These are phyloP conservation scores for Motacilla alba DNA, from an alignment of 2,113 vertebrate species.

Conservation along the genomic window DNA sequence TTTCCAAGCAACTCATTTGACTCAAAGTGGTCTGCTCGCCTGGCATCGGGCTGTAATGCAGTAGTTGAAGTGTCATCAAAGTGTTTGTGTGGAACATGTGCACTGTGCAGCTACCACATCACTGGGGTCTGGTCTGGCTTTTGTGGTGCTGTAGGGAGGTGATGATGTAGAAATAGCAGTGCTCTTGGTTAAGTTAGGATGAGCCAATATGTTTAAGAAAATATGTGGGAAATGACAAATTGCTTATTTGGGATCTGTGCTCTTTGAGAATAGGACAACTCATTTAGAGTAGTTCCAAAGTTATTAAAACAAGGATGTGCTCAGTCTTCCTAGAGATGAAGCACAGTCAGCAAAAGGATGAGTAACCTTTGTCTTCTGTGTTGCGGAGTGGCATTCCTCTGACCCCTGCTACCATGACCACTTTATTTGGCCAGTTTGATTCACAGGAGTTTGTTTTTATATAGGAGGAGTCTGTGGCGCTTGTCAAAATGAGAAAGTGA, in stretches of 20 bases:
- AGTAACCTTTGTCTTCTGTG: background rate
- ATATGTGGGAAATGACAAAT: background rate
- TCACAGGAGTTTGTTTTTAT: conserved; percentile 26
- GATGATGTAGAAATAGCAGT: background rate
- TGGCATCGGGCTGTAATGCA: background rate
- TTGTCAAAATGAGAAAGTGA: conserved; percentile 59
- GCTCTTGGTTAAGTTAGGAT: background rate
- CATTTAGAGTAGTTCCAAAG: background rate
- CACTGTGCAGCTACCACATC: fast-evolving
- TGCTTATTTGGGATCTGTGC: background rate
- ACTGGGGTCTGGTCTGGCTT: background rate
- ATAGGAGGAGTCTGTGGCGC: background rate
- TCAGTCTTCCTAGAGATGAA: background rate
- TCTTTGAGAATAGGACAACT: background rate
- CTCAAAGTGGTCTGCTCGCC: background rate
- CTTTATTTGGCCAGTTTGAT: background rate
- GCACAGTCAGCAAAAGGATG: background rate
- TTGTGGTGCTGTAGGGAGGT: background rate
- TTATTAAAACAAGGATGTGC: background rate
- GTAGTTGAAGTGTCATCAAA: background rate
- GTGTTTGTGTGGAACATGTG: background rate
- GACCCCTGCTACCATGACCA: fast-evolving
- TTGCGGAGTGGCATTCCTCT: background rate
- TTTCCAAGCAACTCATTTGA: background rate
- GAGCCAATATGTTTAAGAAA: background rate